Conservation (phyloP, 1,140 invertebrate genomes). For the roundworm (Caenorhabditis elegans) region DNA sequence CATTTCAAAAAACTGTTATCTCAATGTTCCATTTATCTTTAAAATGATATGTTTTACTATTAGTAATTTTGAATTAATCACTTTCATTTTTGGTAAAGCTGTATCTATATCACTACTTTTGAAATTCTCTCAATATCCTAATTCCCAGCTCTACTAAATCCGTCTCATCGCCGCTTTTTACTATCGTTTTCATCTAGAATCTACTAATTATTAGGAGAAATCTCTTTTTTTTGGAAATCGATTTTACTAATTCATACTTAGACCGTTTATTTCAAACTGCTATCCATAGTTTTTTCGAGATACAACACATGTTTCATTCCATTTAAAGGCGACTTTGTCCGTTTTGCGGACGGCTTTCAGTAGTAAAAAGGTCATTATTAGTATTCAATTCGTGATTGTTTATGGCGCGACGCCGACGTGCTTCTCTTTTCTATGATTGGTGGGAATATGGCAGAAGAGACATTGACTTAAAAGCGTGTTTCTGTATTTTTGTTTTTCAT, state of each 20-base stretch:
- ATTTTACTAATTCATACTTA: slow-evolving; percentile 9
- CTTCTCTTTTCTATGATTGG: background rate
- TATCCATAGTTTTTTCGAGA: background rate
- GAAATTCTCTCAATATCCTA: background rate
- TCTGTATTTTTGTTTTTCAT: background rate
- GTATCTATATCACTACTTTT: background rate
- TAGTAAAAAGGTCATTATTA: slow-evolving; percentile 29
- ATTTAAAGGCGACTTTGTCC: slow-evolving; percentile 6
- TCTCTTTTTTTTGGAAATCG: background rate
- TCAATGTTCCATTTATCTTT: no score
- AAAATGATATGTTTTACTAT: no score
- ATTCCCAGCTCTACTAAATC: slow-evolving; percentile 5
- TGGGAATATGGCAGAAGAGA: background rate
- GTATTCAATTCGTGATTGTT: slow-evolving; percentile 12
- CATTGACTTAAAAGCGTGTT: background rate
- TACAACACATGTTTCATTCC: slow-evolving; percentile 17
- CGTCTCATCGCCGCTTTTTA: background rate
- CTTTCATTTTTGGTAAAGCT: no score
- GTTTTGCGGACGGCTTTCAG: slow-evolving; percentile 14
- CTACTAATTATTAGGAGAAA: slow-evolving; percentile 10
- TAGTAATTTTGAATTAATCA: no score
- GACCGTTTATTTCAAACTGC: background rate
- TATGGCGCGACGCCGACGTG: slow-evolving; percentile 24
- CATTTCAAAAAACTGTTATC: no score
- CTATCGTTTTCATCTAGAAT: slow-evolving; percentile 28